These are phyloP conservation scores for Girardinus metallicus DNA, from an alignment of 2,797 vertebrate species.

Conservation along the genomic window DNA sequence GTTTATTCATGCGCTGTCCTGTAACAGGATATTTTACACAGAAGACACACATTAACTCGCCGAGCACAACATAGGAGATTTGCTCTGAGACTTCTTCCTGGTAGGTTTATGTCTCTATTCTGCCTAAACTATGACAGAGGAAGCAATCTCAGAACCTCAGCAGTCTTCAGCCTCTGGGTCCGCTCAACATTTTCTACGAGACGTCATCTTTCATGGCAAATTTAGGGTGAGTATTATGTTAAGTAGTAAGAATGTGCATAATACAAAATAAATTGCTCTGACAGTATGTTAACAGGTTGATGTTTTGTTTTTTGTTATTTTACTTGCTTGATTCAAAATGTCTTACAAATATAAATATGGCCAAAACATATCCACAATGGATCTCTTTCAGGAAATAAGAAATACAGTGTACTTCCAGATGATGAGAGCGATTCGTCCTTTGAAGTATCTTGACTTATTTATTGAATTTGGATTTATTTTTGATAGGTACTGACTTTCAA, in stretches of 20 bases:
- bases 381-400: not conserved
- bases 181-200: constrained; percentile 74
- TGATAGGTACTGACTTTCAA: not conserved
- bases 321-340: not conserved
- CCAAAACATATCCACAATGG: not conserved
- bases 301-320: not conserved
- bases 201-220: constrained; percentile 82
- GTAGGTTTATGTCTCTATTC: not conserved
- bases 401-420: not conserved
- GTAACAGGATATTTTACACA: constrained; percentile 14
- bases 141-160: constrained; percentile 41
- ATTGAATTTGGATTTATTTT: not conserved
- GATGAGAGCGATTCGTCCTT: not conserved
- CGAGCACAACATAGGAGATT: constrained; percentile 23
- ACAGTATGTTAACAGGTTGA: not conserved
- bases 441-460: not conserved
- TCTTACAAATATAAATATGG: not conserved
- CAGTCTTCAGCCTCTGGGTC: constrained; percentile 20
- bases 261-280: not conserved
- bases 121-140: constrained; percentile 69
- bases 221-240: constrained; percentile 70
- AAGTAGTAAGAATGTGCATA: not conserved
- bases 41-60: constrained; percentile 24
- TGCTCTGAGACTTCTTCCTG: not conserved
- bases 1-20: constrained; percentile 1